phyloP scores from a whole-genome alignment of 2,113 vertebrate species.

The Grus americana region DNA sequence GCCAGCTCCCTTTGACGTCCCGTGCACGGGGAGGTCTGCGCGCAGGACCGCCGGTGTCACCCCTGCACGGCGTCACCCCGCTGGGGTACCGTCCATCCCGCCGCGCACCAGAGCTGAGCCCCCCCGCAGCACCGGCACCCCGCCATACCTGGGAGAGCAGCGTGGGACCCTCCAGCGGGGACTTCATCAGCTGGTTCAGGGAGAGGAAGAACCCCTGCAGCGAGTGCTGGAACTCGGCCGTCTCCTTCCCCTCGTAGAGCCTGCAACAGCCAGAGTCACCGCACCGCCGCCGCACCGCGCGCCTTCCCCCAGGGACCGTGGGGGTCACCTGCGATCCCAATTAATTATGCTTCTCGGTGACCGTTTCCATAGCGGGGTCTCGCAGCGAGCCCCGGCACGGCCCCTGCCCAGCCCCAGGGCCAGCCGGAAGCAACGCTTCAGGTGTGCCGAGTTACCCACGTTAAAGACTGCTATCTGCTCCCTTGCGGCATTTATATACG shows the following conservation, averaged over 20 bases:
- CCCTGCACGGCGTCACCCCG: rapidly evolving
- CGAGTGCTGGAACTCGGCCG: background rate
- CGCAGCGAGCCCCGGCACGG: background rate
- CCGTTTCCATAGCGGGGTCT: rapidly evolving
- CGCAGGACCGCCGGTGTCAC: rapidly evolving
- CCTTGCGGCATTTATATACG: too few species aligned
- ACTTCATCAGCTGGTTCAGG: slow-evolving; percentile 56
- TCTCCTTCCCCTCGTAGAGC: slow-evolving; percentile 65
- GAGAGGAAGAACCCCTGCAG: slow-evolving; percentile 26
- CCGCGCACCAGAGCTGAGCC: background rate
- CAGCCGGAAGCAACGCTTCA: background rate
- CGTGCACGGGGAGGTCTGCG: background rate
- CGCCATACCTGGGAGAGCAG: slow-evolving; percentile 25
- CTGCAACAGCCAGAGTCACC: background rate
- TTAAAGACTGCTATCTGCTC: background rate
- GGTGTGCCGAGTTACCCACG: background rate
- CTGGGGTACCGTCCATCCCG: background rate
- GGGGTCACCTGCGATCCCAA: background rate
- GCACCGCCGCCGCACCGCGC: rapidly evolving
- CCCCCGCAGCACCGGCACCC: background rate
- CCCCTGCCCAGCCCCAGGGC: background rate
- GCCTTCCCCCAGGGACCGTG: background rate
- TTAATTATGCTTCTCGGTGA: rapidly evolving
- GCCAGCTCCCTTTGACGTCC: background rate
- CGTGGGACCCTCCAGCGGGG: slow-evolving; percentile 6